These are phyloP conservation scores for Yponomeuta sedellus DNA, from an alignment of 2,888 invertebrate genomes.

Conservation along the genomic window DNA sequence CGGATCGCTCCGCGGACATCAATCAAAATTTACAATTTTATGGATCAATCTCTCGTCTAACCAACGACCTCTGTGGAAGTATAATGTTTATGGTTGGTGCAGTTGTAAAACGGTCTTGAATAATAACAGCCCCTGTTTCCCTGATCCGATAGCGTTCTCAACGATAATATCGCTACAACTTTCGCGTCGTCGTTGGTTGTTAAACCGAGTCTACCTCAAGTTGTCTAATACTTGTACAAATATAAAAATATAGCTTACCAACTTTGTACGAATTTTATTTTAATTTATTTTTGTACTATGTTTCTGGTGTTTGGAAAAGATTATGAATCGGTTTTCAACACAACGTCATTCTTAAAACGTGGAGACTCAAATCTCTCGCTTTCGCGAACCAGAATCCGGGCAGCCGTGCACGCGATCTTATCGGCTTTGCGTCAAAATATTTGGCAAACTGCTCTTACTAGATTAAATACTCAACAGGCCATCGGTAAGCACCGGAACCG, in stretches of 20 bases:
- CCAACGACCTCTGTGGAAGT: neutral
- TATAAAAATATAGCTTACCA: too few species aligned
- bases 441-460: neutral
- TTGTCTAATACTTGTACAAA: too few species aligned
- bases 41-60: neutral
- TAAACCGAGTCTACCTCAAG: too few species aligned
- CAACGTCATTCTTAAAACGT: neutral
- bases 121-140: too few species aligned
- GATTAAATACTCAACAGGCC: neutral
- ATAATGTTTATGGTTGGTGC: neutral
- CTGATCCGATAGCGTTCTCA: too few species aligned
- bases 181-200: too few species aligned
- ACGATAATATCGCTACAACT: too few species aligned
- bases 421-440: neutral
- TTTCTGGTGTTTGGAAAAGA: neutral
- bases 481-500: slow-evolving; percentile 23
- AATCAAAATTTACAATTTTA: neutral
- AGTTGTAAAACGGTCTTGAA: neutral
- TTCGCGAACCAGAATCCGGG: neutral
- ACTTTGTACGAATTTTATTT: too few species aligned
- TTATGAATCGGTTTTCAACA: neutral
- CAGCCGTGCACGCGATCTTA: neutral
- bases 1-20: neutral
- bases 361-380: neutral
- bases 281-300: too few species aligned